These are phyloP conservation scores for Drosophila macrospina DNA, from an alignment of 2,888 invertebrate genomes.

Conservation along the genomic window DNA sequence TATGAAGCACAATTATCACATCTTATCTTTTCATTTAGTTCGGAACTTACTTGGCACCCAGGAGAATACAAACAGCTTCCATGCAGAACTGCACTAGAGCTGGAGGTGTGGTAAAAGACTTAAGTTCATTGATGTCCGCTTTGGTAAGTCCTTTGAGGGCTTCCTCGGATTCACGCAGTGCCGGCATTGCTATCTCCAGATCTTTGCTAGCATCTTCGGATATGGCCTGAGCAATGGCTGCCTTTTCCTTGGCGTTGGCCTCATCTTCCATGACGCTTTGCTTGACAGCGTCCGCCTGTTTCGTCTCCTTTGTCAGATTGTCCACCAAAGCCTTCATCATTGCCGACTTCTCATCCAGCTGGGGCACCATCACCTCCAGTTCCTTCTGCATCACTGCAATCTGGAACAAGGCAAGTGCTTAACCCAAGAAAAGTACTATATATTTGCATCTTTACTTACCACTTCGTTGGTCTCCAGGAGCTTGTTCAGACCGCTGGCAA, in stretches of 20 bases:
- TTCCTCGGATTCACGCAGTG: conserved; percentile 92
- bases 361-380: conserved; percentile 92
- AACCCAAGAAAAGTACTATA: neutral
- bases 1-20: conserved; percentile 79
- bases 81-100: conserved; percentile 94
- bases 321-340: conserved; percentile 91
- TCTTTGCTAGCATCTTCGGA: conserved; percentile 96
- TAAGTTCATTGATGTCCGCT: conserved; percentile 95
- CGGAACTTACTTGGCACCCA: conserved; percentile 90
- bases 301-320: conserved; percentile 91
- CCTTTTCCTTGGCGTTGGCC: conserved; percentile 93
- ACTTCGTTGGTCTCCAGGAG: conserved; percentile 84
- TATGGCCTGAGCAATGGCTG: conserved; percentile 92
- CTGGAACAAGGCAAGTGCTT: no score
- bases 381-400: conserved; percentile 95
- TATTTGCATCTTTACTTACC: conserved; percentile 54
- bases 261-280: conserved; percentile 93
- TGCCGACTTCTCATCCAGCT: conserved; percentile 91
- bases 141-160: conserved; percentile 95
- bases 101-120: conserved; percentile 95
- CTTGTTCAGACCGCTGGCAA: conserved; percentile 90
- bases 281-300: conserved; percentile 92
- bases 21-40: neutral
- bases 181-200: conserved; percentile 94
- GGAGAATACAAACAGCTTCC: conserved; percentile 95